Evolutionary conservation across 2,113 vertebrate genomes (phyloP).

Genomic region (Numida meleagris): DNA sequence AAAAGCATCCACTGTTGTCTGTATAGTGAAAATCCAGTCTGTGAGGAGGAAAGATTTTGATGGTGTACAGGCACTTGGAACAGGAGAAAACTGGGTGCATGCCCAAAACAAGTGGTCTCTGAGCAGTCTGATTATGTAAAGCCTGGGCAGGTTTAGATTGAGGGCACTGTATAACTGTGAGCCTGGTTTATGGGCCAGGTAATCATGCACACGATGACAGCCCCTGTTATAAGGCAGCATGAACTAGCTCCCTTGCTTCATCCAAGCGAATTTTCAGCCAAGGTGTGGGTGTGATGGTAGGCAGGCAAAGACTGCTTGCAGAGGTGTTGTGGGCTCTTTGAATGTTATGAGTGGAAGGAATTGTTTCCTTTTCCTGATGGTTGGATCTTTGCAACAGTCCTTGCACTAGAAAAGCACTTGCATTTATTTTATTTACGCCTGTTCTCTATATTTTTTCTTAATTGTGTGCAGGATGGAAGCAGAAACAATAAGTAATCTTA

Average conservation of each 20-base stretch:
- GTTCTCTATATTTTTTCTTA: background rate
- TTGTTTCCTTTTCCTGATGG: background rate
- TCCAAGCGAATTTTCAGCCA: background rate
- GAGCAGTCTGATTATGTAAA: background rate
- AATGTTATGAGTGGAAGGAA: background rate
- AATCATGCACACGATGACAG: background rate
- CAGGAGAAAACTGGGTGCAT: background rate
- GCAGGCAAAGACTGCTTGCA: background rate
- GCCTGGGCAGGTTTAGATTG: background rate
- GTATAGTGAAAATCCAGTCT: background rate
- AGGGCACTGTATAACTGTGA: too few species aligned
- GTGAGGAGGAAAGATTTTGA: background rate
- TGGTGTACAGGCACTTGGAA: fast-evolving
- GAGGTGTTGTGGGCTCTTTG: background rate
- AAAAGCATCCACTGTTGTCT: background rate
- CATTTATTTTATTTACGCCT: background rate
- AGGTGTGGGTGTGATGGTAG: background rate
- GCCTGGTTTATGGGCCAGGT: background rate
- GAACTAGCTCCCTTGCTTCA: background rate
- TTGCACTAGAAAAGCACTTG: background rate
- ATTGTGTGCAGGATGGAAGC: background rate
- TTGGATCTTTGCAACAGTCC: background rate
- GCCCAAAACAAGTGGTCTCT: background rate
- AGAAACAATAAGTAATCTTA: background rate
- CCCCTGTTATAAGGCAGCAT: background rate